A percentile compares a stretch with the other conserved stretches of the same genome.
Conservation (phyloP, 2,797 vertebrate genomes). For the Melanotaenia trifasciata region DNA sequence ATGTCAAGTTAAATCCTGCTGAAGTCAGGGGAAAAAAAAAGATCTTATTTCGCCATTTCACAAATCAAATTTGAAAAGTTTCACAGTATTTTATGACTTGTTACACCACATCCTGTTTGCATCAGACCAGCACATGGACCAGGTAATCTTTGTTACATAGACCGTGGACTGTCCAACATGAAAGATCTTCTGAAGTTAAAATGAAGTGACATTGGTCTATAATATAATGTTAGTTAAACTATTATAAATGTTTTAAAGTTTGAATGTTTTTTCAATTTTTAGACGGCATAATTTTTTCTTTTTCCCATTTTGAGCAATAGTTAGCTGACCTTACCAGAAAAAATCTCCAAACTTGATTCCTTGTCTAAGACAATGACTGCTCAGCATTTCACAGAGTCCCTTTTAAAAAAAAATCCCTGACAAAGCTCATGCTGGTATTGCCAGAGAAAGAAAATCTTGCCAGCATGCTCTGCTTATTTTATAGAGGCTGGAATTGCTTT, state of each 20-base stretch:
- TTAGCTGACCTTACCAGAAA: not conserved
- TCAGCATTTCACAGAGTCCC: not conserved
- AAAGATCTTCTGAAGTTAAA: not conserved
- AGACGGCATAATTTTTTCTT: not conserved
- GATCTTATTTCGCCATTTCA: not conserved
- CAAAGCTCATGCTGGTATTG: conserved; percentile 27
- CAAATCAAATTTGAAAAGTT: not conserved
- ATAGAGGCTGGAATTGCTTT: conserved; percentile 52
- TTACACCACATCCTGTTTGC: not conserved
- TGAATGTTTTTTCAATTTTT: not conserved
- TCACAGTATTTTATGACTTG: not conserved
- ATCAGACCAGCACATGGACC: not conserved
- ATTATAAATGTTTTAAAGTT: not conserved
- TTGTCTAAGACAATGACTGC: not conserved
- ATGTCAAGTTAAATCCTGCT: not conserved
- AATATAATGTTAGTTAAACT: not conserved
- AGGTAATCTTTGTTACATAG: not conserved
- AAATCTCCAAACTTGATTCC: not conserved
- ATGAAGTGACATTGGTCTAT: not conserved
- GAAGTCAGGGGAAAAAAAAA: not conserved
- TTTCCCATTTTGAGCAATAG: not conserved
- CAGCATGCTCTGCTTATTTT: conserved; percentile 47
- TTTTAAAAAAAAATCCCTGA: not conserved
- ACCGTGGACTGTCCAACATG: not conserved
- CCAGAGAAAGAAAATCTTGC: not conserved